Evolutionary conservation across 53 echinoderm and acorn worm genomes (phyloP).

Genomic region (Glandiceps talaboti): DNA sequence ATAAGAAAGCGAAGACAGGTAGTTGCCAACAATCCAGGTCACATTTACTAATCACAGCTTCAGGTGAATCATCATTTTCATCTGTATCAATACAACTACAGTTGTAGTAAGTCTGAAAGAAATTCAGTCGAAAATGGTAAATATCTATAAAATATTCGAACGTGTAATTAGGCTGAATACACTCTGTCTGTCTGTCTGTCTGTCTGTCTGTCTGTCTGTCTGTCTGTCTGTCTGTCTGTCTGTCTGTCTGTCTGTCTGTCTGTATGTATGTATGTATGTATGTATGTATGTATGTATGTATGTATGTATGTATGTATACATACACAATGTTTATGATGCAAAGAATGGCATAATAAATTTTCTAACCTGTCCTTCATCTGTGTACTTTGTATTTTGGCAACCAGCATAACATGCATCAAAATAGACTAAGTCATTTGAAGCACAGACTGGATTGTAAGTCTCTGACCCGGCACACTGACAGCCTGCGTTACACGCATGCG

Average conservation of each 20-base stretch:
- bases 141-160: too few species aligned
- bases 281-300: neutral
- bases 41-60: slow-evolving; percentile 31
- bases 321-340: too few species aligned
- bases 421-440: too few species aligned
- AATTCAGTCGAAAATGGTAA: too few species aligned
- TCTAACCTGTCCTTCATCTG: neutral
- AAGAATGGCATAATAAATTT: too few species aligned
- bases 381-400: neutral
- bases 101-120: slow-evolving; percentile 26
- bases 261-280: neutral
- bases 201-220: too few species aligned
- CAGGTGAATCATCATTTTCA: slow-evolving; percentile 12
- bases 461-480: too few species aligned
- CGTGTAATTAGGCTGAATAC: too few species aligned
- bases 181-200: too few species aligned
- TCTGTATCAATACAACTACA: slow-evolving; percentile 28
- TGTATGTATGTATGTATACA: neutral
- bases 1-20: slow-evolving; percentile 25
- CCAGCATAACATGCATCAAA: neutral
- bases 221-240: neutral
- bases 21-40: slow-evolving; percentile 25
- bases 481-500: too few species aligned
- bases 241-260: neutral
- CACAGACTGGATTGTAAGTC: too few species aligned